These are phyloP conservation scores for Nothocercus julius DNA, from an alignment of 2,113 vertebrate genomes.

Conservation along the genomic window DNA sequence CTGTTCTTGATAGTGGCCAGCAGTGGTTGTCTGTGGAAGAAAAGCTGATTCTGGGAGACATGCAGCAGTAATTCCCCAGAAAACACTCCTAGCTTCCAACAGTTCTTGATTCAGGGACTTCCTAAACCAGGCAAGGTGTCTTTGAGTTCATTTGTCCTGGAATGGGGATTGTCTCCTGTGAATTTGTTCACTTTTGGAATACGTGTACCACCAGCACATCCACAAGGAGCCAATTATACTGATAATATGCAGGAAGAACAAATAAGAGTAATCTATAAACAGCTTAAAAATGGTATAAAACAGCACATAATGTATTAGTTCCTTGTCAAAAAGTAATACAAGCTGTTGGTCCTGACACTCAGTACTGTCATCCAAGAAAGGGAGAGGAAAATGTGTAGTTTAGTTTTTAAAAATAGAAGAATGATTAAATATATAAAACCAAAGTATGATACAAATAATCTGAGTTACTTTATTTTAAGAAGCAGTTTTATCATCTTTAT, in stretches of 20 bases:
- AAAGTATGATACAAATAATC: neutral
- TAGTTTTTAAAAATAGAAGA: neutral
- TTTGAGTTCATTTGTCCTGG: neutral
- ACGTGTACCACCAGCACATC: fast-evolving
- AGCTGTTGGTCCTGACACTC: neutral
- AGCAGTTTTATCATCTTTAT: neutral
- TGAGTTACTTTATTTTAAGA: neutral
- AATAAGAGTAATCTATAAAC: neutral
- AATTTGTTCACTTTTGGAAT: neutral
- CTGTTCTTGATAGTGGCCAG: neutral
- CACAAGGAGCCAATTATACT: neutral
- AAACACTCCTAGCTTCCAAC: too few species aligned
- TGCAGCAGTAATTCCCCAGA: too few species aligned
- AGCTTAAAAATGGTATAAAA: neutral
- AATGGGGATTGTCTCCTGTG: neutral
- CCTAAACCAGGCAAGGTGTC: too few species aligned
- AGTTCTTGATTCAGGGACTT: too few species aligned
- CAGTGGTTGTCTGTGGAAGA: neutral
- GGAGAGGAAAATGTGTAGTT: neutral
- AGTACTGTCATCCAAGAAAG: neutral
- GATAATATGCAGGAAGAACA: neutral
- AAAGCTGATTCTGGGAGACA: too few species aligned
- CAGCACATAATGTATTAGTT: neutral
- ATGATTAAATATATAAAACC: neutral
- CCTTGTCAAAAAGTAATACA: neutral